Evolutionary conservation across 2,888 invertebrate genomes (phyloP).

Genomic region (Pseudeuparius sepicola): DNA sequence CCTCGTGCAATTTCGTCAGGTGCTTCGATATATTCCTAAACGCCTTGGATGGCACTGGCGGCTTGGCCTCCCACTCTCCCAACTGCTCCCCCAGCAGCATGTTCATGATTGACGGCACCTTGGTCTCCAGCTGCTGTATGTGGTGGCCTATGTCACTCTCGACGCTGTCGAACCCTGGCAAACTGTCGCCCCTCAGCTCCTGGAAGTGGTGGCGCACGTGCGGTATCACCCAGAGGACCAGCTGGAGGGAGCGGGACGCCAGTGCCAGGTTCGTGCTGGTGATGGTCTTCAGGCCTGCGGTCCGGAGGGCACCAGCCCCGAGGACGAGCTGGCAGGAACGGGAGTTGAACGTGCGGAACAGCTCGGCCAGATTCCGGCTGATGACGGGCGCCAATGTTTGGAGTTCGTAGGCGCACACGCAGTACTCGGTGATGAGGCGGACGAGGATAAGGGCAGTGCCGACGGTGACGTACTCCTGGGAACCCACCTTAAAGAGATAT

Average conservation of each 20-base stretch:
- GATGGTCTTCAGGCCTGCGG: conserved; percentile 88
- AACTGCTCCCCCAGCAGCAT: conserved; percentile 74
- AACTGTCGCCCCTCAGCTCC: conserved; percentile 45
- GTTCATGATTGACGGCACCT: conserved; percentile 83
- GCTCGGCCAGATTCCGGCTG: conserved; percentile 77
- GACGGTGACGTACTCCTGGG: conserved; percentile 62
- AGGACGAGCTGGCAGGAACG: conserved; percentile 87
- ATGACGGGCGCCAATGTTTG: conserved; percentile 72
- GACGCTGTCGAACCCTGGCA: conserved; percentile 55
- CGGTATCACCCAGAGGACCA: conserved; percentile 71
- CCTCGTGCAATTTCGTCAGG: conserved; percentile 84
- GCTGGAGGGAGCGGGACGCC: conserved; percentile 72
- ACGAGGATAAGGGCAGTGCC: conserved; percentile 79
- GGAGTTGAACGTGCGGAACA: conserved; percentile 79
- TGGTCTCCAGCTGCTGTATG: conserved; percentile 83
- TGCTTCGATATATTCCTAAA: conserved; percentile 82
- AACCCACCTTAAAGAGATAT: conserved; percentile 31
- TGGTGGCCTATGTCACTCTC: conserved; percentile 79
- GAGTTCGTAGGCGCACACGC: conserved; percentile 67
- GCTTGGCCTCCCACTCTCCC: conserved; percentile 84
- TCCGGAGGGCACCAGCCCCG: conserved; percentile 92
- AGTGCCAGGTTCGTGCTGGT: conserved; percentile 89
- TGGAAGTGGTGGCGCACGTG: conserved; percentile 60
- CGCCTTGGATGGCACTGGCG: conserved; percentile 87
- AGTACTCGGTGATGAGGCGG: conserved; percentile 88